Base-by-base conservation (phyloP, 2,888 invertebrate genomes). In the Drosophila testacea region DNA sequence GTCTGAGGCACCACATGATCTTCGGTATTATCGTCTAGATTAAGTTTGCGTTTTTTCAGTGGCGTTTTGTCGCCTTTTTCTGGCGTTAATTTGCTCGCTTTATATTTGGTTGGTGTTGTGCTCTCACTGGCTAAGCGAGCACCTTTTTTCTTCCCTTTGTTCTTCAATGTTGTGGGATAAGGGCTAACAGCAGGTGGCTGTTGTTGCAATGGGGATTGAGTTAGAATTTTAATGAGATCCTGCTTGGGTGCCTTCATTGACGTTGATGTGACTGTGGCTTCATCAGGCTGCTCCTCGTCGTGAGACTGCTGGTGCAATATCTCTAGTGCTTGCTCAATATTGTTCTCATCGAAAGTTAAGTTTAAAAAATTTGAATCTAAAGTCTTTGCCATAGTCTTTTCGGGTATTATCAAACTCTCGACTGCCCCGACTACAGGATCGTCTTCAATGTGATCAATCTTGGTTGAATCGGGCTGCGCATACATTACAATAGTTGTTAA, bases 391-490 rank as follows among this genome's bases (percentile, higher is more conserved):
- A 34, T 32, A 10, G 28, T 22, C 6, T 65, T 54, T 9, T 66
- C 66, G 4, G 36, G 41, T 4, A 44, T 56, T 6, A 69, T 13
- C 5, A 56, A 36, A 22, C 62, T 56, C 38, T 79, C 64, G 4
- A 52, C 62, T n/a, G 55, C 48, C 48, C 69, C 73, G 5, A 73
- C 44, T 1, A 50, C 50, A 13, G 38, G 47, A n/a, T 73, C 85
- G 27, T 73, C 66, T 3, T 83, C 83, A 13, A 13, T 68, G 13
- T 81, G 69, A 38, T 81, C 86, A 16, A 73, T 10, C 39, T 85
- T 79, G 1, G 86, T 85, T 5, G 83, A 86, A 42, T 83, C 86
- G 4, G 86, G 86, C 32, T 77, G 74, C 0, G 74, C 83, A 51
- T 79, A 83, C 56, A 83, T 59, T 2, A 83, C 56, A 50, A 32